Conservation (phyloP, 2,888 invertebrate species). For the Chrysopilus asiliformis region DNA sequence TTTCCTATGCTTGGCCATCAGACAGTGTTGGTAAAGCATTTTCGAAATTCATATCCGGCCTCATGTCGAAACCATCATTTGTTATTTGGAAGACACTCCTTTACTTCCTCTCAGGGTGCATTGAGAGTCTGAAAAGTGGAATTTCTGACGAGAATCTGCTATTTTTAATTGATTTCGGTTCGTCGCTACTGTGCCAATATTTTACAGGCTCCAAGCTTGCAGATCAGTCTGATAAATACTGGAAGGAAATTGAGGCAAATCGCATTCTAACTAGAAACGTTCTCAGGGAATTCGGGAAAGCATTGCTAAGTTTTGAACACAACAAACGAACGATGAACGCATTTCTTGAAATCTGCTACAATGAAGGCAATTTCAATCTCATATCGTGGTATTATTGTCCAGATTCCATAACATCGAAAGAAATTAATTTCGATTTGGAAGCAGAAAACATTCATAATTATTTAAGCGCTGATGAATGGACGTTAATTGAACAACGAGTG, state of each 20-base stretch:
- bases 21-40: constrained; percentile 25
- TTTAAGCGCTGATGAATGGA: constrained; percentile 27
- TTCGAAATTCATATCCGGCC: constrained; percentile 24
- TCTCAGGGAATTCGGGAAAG: constrained; percentile 24
- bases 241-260: constrained; percentile 19
- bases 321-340: constrained; percentile 29
- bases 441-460: constrained; percentile 21
- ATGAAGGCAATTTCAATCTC: constrained; percentile 24
- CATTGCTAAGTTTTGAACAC: constrained; percentile 27
- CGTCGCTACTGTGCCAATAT: constrained; percentile 27
- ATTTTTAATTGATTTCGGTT: constrained; percentile 28
- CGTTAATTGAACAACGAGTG: constrained; percentile 29
- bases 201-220: constrained; percentile 26
- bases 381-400: constrained; percentile 26
- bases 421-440: constrained; percentile 3
- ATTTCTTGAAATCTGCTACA: constrained; percentile 27
- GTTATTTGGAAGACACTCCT: constrained; percentile 31
- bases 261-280: constrained; percentile 20
- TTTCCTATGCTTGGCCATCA: constrained; percentile 26
- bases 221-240: constrained; percentile 28
- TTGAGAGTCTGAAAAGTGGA: constrained; percentile 5
- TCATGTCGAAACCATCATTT: constrained; percentile 30
- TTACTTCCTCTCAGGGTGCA: constrained; percentile 19
- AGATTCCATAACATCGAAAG: constrained; percentile 21
- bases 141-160: constrained; percentile 20